phyloP scores from a whole-genome alignment of 2,888 invertebrate genomes.

The Tortrix viridana region DNA sequence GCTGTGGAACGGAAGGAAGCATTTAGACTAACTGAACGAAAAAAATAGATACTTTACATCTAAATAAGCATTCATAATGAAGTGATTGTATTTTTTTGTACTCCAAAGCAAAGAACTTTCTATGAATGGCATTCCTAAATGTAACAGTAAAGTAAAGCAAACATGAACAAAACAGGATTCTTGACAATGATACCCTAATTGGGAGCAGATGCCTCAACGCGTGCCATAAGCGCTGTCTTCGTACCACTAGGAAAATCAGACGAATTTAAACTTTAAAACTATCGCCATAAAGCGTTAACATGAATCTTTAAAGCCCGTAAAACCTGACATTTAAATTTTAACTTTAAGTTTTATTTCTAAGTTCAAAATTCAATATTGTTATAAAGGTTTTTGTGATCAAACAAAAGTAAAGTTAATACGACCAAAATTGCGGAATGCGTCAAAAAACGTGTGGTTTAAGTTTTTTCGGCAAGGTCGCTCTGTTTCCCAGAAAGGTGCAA shows the following conservation, averaged over 20 bases:
- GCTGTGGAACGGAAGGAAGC: too few species aligned
- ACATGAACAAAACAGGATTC: not conserved
- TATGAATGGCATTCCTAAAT: too few species aligned
- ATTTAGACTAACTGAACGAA: too few species aligned
- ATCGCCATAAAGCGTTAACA: too few species aligned
- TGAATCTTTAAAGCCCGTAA: too few species aligned
- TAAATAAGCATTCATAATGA: too few species aligned
- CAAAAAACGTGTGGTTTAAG: constrained; percentile 32
- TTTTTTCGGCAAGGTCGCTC: constrained; percentile 45
- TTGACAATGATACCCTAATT: constrained; percentile 52
- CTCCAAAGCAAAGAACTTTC: too few species aligned
- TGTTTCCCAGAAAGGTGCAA: constrained; percentile 34
- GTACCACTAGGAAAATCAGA: constrained; percentile 6
- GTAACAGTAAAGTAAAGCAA: not conserved
- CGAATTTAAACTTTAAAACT: constrained; percentile 1
- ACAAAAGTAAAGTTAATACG: constrained; percentile 5
- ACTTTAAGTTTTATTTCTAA: not conserved
- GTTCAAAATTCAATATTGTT: not conserved
- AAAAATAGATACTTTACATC: too few species aligned
- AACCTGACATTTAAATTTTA: not conserved
- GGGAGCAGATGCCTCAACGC: constrained; percentile 67
- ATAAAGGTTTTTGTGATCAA: not conserved
- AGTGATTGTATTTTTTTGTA: too few species aligned
- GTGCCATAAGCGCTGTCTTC: constrained; percentile 58
- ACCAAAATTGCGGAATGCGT: constrained; percentile 21